Evolutionary conservation across 1,140 invertebrate genomes (phyloP), one percentile per base, ranked within the genome.

Genomic region (Polypedilum vanderplanki): DNA sequence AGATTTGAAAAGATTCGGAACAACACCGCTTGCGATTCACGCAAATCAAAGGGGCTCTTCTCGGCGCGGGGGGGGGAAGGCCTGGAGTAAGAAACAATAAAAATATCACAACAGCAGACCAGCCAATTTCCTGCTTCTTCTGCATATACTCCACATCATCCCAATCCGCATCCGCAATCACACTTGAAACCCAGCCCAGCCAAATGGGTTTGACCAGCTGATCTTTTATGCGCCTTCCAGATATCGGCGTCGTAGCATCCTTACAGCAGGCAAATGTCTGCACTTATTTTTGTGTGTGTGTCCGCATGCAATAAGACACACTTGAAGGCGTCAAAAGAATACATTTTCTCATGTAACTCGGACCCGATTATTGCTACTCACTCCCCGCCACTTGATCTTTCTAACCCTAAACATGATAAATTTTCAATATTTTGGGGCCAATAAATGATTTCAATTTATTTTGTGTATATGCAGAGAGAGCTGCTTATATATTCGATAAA

Each of bases 1-100:
- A 70, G 18, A 70, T n/a, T 20, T 33, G 10, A 70, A 70, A 18
- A 70, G 18, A 70, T 20, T 20, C 65, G 65, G 17, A 70, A 57
- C n/a, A n/a, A n/a, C n/a, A 70, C 20, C 65, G 65, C 65, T 18
- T 70, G 65, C 65, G 65, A 70, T n/a, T 18, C 20, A 70, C 20
- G 20, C 65, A n/a, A 22, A 70, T 70, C 65, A 70, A 70, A 57
- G 20, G 65, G 65, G n/a, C n/a, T n/a, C n/a, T n/a, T n/a, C n/a
- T n/a, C n/a, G n/a, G n/a, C n/a, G n/a, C n/a, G n/a, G n/a, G n/a
- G n/a, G n/a, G n/a, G n/a, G n/a, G n/a, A n/a, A n/a, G n/a, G n/a
- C n/a, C n/a, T 70, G 65, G 65, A 70, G 65, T 70, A 70, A 70
- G 65, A 70, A 70, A 70, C 17, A 70, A 70, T 70, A 70, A n/a